Percentiles rank a stretch among this genome's conserved stretches.
Conservation (phyloP, 2,797 vertebrate species). For the Neomorphus geoffroyi region DNA sequence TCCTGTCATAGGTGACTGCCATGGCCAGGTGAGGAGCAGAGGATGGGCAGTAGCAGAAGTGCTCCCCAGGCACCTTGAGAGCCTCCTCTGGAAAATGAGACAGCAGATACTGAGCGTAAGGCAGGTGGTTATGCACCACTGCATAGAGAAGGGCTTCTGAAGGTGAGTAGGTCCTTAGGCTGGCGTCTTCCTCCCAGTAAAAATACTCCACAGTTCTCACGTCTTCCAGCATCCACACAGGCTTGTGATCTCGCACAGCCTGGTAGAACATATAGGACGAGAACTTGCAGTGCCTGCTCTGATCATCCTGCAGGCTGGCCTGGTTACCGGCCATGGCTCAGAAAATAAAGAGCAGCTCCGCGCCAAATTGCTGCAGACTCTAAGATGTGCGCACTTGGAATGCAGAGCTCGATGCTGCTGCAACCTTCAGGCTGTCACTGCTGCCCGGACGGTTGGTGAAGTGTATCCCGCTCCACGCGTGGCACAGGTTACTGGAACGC, state of each 20-base stretch:
- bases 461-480: too few species aligned
- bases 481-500: too few species aligned
- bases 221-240: constrained; percentile 88
- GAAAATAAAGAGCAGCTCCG: constrained; percentile 46
- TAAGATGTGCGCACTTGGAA: constrained; percentile 54
- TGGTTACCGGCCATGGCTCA: constrained; percentile 74
- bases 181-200: constrained; percentile 82
- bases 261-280: constrained; percentile 87
- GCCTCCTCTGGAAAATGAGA: too few species aligned
- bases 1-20: too few species aligned
- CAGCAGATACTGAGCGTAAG: too few species aligned
- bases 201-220: constrained; percentile 89
- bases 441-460: too few species aligned
- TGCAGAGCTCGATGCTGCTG: constrained; percentile 65
- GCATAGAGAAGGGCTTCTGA: constrained; percentile 88
- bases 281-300: constrained; percentile 77
- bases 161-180: constrained; percentile 81
- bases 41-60: too few species aligned
- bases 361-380: constrained; percentile 47
- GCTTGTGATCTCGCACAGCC: constrained; percentile 87
- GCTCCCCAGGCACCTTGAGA: too few species aligned
- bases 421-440: constrained; percentile 72
- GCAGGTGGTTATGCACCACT: too few species aligned
- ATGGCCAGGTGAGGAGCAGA: too few species aligned
- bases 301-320: constrained; percentile 73